Conservation (phyloP, 2,888 invertebrate species). For the Melanargia galathea region DNA sequence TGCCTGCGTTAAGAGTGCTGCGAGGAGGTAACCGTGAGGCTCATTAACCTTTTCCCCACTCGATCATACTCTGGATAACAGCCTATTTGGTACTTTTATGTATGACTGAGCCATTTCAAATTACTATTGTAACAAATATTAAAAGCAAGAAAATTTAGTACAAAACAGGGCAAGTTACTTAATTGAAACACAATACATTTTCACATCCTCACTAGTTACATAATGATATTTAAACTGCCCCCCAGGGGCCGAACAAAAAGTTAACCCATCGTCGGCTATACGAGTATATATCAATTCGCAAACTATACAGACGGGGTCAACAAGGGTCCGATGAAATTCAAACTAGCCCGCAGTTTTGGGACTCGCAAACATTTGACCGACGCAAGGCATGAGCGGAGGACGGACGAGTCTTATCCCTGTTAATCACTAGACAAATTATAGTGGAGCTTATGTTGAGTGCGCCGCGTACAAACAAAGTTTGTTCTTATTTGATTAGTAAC, state of each 20-base stretch:
- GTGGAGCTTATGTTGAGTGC: neutral
- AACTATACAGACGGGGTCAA: conserved; percentile 49
- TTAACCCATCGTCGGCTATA: conserved; percentile 55
- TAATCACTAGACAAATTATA: neutral
- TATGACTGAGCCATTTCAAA: no score
- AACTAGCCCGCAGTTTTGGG: conserved; percentile 53
- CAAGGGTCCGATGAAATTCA: conserved; percentile 52
- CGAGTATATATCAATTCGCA: conserved; percentile 55
- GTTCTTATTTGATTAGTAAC: no score
- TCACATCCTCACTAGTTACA: conserved; percentile 3
- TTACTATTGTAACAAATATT: no score
- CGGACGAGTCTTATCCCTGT: neutral
- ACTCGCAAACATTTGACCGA: conserved; percentile 51
- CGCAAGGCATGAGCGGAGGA: conserved; percentile 41
- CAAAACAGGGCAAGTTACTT: no score
- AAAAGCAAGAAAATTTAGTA: no score
- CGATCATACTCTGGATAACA: no score
- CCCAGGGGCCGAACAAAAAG: conserved; percentile 38
- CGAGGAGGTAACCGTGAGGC: no score
- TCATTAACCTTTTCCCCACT: no score
- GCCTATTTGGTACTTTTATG: no score
- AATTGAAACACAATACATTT: conserved; percentile 12
- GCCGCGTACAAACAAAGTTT: no score
- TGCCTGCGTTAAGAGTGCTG: no score
- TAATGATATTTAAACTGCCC: conserved; percentile 12